phyloP scores from a whole-genome alignment of 1,140 invertebrate species.

The Sarcophaga bullata region DNA sequence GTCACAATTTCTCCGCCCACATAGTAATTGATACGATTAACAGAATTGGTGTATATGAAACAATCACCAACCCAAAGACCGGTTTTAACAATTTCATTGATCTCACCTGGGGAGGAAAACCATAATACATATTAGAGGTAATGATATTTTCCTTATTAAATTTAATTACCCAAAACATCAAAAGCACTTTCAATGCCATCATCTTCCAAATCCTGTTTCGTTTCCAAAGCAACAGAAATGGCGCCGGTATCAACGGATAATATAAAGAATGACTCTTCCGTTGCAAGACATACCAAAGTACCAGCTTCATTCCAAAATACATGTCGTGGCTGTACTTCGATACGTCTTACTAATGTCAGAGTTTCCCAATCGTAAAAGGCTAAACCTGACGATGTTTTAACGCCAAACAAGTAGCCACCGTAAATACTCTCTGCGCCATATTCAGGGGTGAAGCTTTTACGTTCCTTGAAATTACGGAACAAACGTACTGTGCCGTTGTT shows the following conservation, averaged over 20 bases:
- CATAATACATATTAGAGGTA: background rate
- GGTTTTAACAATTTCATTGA: slow-evolving; percentile 93
- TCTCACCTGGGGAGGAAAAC: slow-evolving; percentile 70
- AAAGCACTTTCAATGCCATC: slow-evolving; percentile 98
- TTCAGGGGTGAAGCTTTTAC: slow-evolving; percentile 94
- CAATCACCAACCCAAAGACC: slow-evolving; percentile 99
- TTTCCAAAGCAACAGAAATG: slow-evolving; percentile 79
- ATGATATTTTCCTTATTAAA: background rate
- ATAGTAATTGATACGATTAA: slow-evolving; percentile 98
- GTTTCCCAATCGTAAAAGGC: slow-evolving; percentile 98
- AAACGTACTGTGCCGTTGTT: slow-evolving; percentile 90
- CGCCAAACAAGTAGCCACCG: slow-evolving; percentile 93
- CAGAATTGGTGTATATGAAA: slow-evolving; percentile 98
- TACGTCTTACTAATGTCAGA: slow-evolving; percentile 86
- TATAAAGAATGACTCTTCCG: slow-evolving; percentile 97
- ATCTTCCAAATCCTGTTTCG: slow-evolving; percentile 81
- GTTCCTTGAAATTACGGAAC: slow-evolving; percentile 99
- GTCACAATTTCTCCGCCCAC: slow-evolving; percentile 99
- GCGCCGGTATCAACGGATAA: slow-evolving; percentile 86
- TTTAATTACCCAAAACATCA: slow-evolving; percentile 74
- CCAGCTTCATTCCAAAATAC: slow-evolving; percentile 98
- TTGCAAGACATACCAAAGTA: slow-evolving; percentile 91
- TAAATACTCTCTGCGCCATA: slow-evolving; percentile 97
- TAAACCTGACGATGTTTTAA: slow-evolving; percentile 91
- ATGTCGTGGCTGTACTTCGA: slow-evolving; percentile 69